Conservation (phyloP, 2,888 invertebrate species). For the Euphydryas editha region DNA sequence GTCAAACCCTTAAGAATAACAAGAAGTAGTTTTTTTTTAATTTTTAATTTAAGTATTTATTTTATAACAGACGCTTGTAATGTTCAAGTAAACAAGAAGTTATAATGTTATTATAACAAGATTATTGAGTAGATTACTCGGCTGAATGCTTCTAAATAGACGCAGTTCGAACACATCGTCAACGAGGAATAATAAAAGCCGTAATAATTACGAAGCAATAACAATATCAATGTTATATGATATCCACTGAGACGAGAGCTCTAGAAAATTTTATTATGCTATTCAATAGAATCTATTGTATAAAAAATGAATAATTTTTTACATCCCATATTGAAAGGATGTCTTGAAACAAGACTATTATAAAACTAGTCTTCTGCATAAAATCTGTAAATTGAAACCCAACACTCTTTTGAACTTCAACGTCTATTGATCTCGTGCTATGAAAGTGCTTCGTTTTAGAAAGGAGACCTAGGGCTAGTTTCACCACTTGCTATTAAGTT, state of each 20-base stretch:
- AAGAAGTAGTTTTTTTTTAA: too few relatives aligned
- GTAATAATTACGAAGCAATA: background rate
- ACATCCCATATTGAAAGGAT: background rate
- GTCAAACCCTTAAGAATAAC: too few relatives aligned
- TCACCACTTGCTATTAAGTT: too few relatives aligned
- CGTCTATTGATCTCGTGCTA: conserved; percentile 4
- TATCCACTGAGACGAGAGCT: too few relatives aligned
- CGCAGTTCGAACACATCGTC: background rate
- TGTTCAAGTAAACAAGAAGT: background rate
- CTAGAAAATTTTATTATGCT: background rate
- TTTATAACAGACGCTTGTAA: background rate
- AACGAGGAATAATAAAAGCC: background rate
- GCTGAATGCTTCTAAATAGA: background rate
- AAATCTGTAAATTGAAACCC: conserved; percentile 17
- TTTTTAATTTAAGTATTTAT: too few relatives aligned
- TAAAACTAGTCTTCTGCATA: conserved; percentile 3
- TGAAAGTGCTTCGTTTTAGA: conserved; percentile 3
- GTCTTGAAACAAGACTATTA: background rate
- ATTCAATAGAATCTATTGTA: background rate
- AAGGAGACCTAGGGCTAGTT: background rate
- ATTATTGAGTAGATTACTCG: background rate
- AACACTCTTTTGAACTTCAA: conserved; percentile 14
- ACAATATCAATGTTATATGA: background rate
- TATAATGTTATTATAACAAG: background rate
- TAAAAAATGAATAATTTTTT: background rate